Evolutionary conservation across 2,888 invertebrate species (phyloP), one percentile per base, ranked within the genome.

Genomic region (Cacoxenus indagator): DNA sequence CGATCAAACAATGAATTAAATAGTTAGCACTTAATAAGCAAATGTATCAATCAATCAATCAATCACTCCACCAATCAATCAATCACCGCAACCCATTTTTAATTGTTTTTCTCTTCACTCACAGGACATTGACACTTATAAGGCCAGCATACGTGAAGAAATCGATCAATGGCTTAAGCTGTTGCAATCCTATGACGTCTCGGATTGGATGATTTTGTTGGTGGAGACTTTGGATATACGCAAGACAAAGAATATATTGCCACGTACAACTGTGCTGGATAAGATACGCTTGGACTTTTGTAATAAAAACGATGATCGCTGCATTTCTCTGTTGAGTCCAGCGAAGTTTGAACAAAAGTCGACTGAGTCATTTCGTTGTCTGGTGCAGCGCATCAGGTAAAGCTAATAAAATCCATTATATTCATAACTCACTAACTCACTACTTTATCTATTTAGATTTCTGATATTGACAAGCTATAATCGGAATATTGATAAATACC

Each of bases 261-360:
- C 96, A 1, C 91, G 98, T 76, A 96, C 96, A 14, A 97, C 97
- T 2, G 97, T 98, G 24, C 89, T 96, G 78, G 98, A 98, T 88
- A 97, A 97, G 90, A 95, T 98, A 73, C 94, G 95, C 78, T 93
- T 93, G 82, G 98, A 98, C 87, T 97, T 98, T 91, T 96, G 95
- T 66, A 91, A 93, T 24, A 98, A 97, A 88, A 94, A 96, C 86
- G 95, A 92, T 76, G 92, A 91, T 87, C 93, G 96, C 78, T 97
- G 97, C 89, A 91, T 97, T 80, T 94, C 96, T 65, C 93, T 98
- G 61, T 92, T 96, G 82, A 97, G 97, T 90, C 97, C 97, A 66
- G 92, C 95, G 19, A 95, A 95, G 84, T 93, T 93, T 27, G 97
- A 98, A 87, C 93, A 94, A 11, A 93, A 95, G 76, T 94, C 95